These are phyloP conservation scores for Endomychus coccineus DNA, from an alignment of 2,888 invertebrate species.

Conservation along the genomic window DNA sequence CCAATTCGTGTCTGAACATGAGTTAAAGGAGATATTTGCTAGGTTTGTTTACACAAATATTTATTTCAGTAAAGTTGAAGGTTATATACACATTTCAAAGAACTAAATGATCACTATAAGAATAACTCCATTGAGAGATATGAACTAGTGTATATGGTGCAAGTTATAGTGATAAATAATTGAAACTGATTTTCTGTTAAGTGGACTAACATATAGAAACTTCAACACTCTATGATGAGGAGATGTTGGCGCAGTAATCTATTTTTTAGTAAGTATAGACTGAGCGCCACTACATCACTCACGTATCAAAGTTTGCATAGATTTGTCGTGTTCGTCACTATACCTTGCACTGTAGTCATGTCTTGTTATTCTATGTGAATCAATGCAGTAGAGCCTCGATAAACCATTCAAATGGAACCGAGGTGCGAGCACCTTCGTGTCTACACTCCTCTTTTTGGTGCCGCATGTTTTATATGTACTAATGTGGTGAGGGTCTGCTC, in stretches of 20 bases:
- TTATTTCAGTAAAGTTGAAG: background rate
- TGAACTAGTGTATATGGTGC: conserved; percentile 28
- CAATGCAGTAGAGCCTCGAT: too few relatives aligned
- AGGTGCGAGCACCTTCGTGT: too few relatives aligned
- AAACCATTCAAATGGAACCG: too few relatives aligned
- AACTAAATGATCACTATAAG: too few relatives aligned
- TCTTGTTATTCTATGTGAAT: too few relatives aligned
- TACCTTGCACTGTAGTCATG: conserved; percentile 34
- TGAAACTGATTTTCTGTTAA: conserved; percentile 22
- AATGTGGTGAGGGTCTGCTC: too few relatives aligned
- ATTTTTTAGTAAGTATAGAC: conserved; percentile 28
- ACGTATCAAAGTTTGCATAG: too few relatives aligned
- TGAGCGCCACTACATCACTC: too few relatives aligned
- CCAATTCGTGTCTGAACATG: conserved; percentile 95
- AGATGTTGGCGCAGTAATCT: conserved; percentile 21
- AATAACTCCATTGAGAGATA: background rate
- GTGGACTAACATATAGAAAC: conserved; percentile 32
- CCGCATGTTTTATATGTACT: too few relatives aligned
- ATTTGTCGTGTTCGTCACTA: conserved; percentile 32
- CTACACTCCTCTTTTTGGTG: too few relatives aligned
- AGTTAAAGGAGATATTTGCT: conserved; percentile 96
- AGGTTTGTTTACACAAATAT: conserved; percentile 56
- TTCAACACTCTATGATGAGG: conserved; percentile 31
- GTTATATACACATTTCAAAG: too few relatives aligned
- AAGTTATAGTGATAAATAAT: conserved; percentile 32